Base-by-base conservation (phyloP, 2,797 vertebrate species). In the Valencia hispanica region DNA sequence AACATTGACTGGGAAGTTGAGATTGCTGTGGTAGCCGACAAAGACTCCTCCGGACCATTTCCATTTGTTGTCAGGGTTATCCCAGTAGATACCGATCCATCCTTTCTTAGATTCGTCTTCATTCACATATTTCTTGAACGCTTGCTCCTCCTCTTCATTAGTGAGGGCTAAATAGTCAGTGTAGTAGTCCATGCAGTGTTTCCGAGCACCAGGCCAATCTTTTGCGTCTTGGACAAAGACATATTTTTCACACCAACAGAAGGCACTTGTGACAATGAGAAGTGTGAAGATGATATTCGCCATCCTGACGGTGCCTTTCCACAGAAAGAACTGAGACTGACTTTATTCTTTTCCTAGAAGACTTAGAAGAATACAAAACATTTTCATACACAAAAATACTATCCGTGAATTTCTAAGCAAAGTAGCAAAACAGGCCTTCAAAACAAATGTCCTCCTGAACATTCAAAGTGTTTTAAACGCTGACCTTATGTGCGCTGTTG, bases 81-180 rank as follows among this genome's bases (percentile, higher is more conserved):
- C 34, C 61, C 32, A 17, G 1, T 74, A 2, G 9, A 89, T 73
- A 22, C 86, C 82, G 0, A 90, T 86, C 89, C 89, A 91, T 69
- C 72, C 85, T 1, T 1, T 0, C 2, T 61, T 22, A 1, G 0
- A 1, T 4, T 0, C 0, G 32, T 10, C 0, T 0, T 50, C 0
- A 51, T 17, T 34, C 17, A 41, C 75, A 71, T 10, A 71, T 36
- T 3, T 1, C 14, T 6, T 8, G 43, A 77, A 43, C 55, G 41
- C n/a, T 10, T 25, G 3, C 25, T 71, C 45, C 18, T 77, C 55
- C 11, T 15, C 8, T 5, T 83, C 71, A 27, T 22, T 69, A 39
- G 2, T 20, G 53, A 89, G 10, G 51, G 11, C 53, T 15, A 77
- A 81, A 22, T 85, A 77, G 36, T 89, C 87, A 27, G 68, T 80